Evolutionary conservation across 2,797 vertebrate species (phyloP).

Genomic region (Mus minutoides): DNA sequence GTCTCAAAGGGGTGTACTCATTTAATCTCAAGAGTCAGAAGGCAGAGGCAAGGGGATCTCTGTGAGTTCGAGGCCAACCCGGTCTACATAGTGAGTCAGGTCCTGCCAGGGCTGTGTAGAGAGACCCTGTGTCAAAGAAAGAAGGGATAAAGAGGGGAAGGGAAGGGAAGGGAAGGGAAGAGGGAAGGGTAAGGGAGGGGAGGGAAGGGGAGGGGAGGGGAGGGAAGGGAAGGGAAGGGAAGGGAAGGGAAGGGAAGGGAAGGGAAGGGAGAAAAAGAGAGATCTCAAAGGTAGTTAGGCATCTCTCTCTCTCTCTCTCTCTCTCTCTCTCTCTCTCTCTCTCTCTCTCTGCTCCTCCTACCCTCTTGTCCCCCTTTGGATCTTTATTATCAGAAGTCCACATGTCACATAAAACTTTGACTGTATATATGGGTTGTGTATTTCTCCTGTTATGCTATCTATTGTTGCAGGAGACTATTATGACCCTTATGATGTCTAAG

Average conservation of each 20-base stretch:
- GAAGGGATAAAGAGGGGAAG: neutral
- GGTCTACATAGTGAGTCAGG: neutral
- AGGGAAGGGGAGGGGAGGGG: neutral
- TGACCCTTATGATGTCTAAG: neutral
- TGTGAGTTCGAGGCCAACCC: neutral
- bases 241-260: too few species aligned
- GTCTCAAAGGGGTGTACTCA: too few species aligned
- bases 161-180: fast-evolving
- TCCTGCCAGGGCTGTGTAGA: too few species aligned
- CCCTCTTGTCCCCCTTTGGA: neutral
- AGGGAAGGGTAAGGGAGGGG: neutral
- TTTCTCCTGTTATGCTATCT: neutral
- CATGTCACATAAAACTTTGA: neutral
- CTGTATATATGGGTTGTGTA: neutral
- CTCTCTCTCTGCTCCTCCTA: neutral
- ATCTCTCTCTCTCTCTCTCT: neutral
- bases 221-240: neutral
- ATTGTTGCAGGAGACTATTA: neutral
- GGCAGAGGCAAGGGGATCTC: neutral
- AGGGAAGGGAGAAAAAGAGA: neutral
- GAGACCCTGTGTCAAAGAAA: neutral
- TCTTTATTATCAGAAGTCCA: neutral
- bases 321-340: neutral
- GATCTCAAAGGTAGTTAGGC: neutral
- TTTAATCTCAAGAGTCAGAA: neutral